Evolutionary conservation across 2,888 invertebrate species (phyloP), one percentile per base, ranked within the genome.

Genomic region (Rhagophthalmus giganteus): DNA sequence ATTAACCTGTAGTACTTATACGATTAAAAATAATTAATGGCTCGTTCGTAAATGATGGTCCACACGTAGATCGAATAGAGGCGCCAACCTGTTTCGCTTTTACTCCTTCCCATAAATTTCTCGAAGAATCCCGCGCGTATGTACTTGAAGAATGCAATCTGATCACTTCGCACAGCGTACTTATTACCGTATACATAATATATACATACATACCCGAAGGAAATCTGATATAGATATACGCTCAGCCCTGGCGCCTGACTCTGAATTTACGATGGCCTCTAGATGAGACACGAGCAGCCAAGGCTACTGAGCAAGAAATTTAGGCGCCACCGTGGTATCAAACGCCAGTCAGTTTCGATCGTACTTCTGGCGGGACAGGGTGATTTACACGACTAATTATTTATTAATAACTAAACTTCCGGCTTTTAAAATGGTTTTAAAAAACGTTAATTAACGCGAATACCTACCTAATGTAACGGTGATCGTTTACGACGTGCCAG

Each of bases 271-370:
- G 54, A 59, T 56, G 55, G 49, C 55, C 57, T 55, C 50, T 49
- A 54, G 51, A 55, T 55, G 55, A 57, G 55, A 51, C 59, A 55
- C 59, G 54, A 55, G 57, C 49, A 55, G 47, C 50, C 54, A 57
- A 59, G 57, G 61, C 58, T 53, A 53, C 52, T 49, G 37, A 50
- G 55, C 57, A 63, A 60, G 63, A 63, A 66, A 66, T 66, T 66
- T 66, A 65, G 66, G 66, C 66, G 66, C 65, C 66, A 64, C 60
- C 54, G 42, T 49, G 47, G 52, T 55, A 62, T 60, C 62, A 61
- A 57, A 54, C 59, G 53, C 53, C 59, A 58, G 58, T 59, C 56
- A 56, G 50, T 55, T 55, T 42, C 50, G 42, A 55, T 52, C 56
- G 54, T 55, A 56, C 61, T 52, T 39, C 54, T 39, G 53, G 32